Percentiles rank a stretch among this genome's conserved stretches.
These are phyloP conservation scores for Mongoloraphidia duomilia DNA, from an alignment of 2,888 invertebrate species.

Conservation along the genomic window DNA sequence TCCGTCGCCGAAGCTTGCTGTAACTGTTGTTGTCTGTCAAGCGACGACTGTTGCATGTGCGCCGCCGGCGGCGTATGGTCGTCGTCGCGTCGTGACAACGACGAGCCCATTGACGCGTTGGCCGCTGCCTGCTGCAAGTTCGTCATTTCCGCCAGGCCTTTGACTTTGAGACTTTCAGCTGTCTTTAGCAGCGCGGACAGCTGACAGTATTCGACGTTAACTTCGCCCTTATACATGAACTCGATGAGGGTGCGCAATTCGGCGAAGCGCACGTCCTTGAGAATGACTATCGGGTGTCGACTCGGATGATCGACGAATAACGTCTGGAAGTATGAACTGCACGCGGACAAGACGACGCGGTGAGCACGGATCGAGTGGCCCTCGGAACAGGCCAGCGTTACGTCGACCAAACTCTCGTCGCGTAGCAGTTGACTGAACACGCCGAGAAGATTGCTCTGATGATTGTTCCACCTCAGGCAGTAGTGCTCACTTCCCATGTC, in stretches of 20 bases:
- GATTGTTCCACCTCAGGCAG: conserved; percentile 98
- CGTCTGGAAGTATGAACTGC: conserved; percentile 89
- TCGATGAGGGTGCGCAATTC: conserved; percentile 84
- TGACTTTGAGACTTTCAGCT: conserved; percentile 84
- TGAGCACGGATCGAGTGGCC: conserved; percentile 90
- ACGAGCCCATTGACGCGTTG: conserved; percentile 19
- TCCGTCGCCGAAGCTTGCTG: conserved; percentile 7
- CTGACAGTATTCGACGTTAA: conserved; percentile 88
- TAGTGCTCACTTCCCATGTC: conserved; percentile 98
- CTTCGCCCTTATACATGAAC: conserved; percentile 95
- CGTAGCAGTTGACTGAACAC: conserved; percentile 92
- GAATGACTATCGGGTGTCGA: conserved; percentile 84
- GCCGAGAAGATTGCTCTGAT: conserved; percentile 95
- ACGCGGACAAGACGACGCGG: conserved; percentile 86
- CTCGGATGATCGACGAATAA: conserved; percentile 87
- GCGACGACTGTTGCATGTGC: conserved; percentile 14
- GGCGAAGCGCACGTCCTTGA: conserved; percentile 85
- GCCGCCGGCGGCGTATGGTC: conserved; percentile 16
- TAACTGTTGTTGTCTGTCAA: conserved; percentile 12
- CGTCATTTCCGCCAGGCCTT: conserved; percentile 87
- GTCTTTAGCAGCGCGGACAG: conserved; percentile 80
- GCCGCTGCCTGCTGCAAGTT: conserved; percentile 41
- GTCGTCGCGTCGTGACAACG: conserved; percentile 16
- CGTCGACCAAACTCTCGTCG: conserved; percentile 92
- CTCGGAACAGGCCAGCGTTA: conserved; percentile 91